phyloP scores from a whole-genome alignment of 2,113 vertebrate species.

The Ardeotis arabs region DNA sequence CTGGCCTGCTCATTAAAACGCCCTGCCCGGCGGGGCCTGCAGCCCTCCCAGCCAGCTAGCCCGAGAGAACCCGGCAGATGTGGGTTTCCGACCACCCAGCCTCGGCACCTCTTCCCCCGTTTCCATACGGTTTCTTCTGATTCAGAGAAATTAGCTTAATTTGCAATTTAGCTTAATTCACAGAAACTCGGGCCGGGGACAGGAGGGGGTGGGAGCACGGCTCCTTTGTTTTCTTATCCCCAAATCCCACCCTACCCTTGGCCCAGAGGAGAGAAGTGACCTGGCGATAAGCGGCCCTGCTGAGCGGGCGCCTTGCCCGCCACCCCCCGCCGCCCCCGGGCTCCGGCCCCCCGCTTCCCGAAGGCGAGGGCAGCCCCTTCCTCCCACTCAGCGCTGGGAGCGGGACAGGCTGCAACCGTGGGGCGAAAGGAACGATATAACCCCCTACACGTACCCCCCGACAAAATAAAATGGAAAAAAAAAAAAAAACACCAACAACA shows the following conservation, averaged over 20 bases:
- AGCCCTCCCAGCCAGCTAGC: not conserved
- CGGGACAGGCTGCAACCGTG: not conserved
- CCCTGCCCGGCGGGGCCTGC: not conserved
- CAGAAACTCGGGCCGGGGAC: not conserved
- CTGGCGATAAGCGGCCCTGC: not conserved
- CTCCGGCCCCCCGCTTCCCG: not conserved
- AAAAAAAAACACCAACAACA: no score
- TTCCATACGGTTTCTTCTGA: not conserved
- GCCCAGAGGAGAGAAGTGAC: not conserved
- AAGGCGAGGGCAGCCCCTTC: not conserved
- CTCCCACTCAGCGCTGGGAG: not conserved
- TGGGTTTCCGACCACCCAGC: conserved; percentile 40
- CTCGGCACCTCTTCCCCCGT: not conserved
- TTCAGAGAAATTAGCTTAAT: conserved; percentile 37
- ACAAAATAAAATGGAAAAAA: not conserved
- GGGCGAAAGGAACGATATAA: no score
- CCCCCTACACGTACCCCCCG: rapidly evolving
- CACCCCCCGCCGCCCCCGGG: not conserved
- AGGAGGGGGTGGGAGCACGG: not conserved
- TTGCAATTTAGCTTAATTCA: conserved; percentile 51
- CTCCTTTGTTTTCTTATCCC: not conserved
- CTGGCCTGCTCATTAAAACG: not conserved
- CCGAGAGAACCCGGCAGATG: not conserved
- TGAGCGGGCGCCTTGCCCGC: not conserved
- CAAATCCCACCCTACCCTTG: not conserved